Base-by-base conservation (phyloP, 2,888 invertebrate genomes). In the Cosmia pyralina region DNA sequence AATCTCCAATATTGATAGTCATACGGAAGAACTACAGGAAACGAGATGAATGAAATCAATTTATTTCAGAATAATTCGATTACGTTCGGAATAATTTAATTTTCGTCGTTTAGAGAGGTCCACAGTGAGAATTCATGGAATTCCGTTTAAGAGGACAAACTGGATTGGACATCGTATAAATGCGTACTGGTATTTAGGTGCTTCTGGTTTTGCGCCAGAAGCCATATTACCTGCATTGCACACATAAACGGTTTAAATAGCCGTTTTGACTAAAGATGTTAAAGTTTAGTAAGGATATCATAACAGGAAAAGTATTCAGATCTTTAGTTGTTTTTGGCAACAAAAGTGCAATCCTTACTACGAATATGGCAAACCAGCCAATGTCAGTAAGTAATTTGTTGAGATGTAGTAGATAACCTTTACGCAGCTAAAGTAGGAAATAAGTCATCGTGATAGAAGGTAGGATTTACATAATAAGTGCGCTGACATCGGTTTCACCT, bases 401-500 rank as follows among this genome's bases (percentile, higher is more conserved):
- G 59, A 73, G 75, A 82, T 82, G 59, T 78, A 69, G 79, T 77
- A 76, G 84, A 84, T 82, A 87, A 81, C 79, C 79, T 86, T 76
- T 81, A 71, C 38, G 57, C 13, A 69, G 53, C 83, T 82, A 79
- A 84, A 88, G 71, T 84, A 86, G 88, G 88, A 88, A 89, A 88
- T 87, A 85, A 81, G 85, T 77, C 79, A 82, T 80, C 82, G 75
- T 77, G 83, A 77, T 85, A 82, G 67, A 46, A 79, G 71, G 67
- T 65, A 79, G 66, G 76, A 89, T 89, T 90, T 81, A 77, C 85
- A 88, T 88, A 88, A 87, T 82, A 85, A 86, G 83, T 85, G 75
- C 86, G 83, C 81, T 86, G 84, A 85, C 88, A 88, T 84, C 80
- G 80, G 82, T 72, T 81, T 87, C 78, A 86, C 88, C 89, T 90